phyloP scores from a whole-genome alignment of 2,797 vertebrate species.

The Monodelphis domestica region DNA sequence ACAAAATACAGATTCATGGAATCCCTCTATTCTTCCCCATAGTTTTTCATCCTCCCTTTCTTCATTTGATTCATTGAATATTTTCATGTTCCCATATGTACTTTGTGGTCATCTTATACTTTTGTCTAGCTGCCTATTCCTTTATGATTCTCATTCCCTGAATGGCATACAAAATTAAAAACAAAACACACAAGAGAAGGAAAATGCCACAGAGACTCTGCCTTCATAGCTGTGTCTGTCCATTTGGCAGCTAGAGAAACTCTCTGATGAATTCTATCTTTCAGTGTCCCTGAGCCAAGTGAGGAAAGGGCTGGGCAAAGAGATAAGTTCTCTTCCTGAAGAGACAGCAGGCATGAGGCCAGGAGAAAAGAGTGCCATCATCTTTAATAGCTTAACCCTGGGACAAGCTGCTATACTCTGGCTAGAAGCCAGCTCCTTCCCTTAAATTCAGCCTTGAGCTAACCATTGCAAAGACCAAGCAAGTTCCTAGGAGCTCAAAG shows the following conservation, averaged over 20 bases:
- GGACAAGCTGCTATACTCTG: background rate
- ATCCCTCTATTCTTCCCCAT: background rate
- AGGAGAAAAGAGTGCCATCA: constrained; percentile 39
- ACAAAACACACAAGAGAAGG: background rate
- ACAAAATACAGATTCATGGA: constrained; percentile 46
- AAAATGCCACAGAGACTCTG: background rate
- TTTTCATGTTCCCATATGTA: constrained; percentile 50
- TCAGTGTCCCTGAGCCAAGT: constrained; percentile 43
- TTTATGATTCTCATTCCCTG: constrained; percentile 47
- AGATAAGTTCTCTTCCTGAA: constrained; percentile 68
- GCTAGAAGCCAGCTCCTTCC: constrained; percentile 5
- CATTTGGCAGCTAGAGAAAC: constrained; percentile 47
- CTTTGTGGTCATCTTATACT: constrained; percentile 28
- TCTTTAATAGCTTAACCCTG: constrained; percentile 50
- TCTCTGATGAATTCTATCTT: constrained; percentile 9
- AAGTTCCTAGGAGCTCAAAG: background rate
- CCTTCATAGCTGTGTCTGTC: constrained; percentile 19
- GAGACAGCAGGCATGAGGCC: constrained; percentile 51
- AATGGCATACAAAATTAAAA: constrained; percentile 39
- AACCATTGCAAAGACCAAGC: background rate
- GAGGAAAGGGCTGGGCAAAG: constrained; percentile 59
- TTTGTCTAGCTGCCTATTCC: constrained; percentile 44
- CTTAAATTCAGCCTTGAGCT: background rate
- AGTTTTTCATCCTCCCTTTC: constrained; percentile 49
- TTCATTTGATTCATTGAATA: constrained; percentile 59